Evolutionary conservation across 2,113 vertebrate genomes (phyloP).

Genomic region (Coptodon rendalli): DNA sequence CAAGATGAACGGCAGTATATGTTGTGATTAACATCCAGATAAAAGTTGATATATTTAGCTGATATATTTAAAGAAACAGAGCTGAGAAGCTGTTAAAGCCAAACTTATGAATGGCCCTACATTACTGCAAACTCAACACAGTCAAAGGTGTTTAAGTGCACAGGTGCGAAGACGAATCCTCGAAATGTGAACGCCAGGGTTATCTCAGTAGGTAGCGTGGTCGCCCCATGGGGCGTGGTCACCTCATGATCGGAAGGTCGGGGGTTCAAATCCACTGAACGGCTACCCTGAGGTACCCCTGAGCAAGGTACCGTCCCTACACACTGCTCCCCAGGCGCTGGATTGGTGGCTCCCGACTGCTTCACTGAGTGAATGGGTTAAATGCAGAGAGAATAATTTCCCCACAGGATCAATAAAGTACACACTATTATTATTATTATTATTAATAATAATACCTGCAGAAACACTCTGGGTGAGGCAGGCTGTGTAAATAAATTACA

Average conservation of each 20-base stretch:
- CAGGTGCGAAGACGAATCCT: background rate
- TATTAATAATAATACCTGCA: background rate
- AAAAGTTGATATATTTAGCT: background rate
- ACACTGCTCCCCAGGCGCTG: background rate
- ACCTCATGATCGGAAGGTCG: background rate
- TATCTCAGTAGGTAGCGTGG: background rate
- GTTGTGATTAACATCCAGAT: background rate
- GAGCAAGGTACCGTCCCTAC: background rate
- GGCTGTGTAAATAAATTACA: background rate
- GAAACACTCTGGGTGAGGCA: background rate
- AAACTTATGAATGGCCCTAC: background rate
- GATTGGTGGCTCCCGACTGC: background rate
- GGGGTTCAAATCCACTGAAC: background rate
- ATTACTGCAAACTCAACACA: background rate
- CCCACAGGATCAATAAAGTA: background rate
- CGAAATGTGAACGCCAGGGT: background rate
- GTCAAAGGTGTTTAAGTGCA: background rate
- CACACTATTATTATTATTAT: accelerated
- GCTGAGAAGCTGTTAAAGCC: background rate
- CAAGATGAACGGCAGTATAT: background rate
- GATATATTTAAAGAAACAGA: background rate
- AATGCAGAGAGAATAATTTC: background rate
- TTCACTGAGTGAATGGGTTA: background rate
- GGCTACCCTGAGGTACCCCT: background rate
- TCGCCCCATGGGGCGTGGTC: background rate